Conservation (phyloP, 2,113 vertebrate species). For the Helogale parvula region DNA sequence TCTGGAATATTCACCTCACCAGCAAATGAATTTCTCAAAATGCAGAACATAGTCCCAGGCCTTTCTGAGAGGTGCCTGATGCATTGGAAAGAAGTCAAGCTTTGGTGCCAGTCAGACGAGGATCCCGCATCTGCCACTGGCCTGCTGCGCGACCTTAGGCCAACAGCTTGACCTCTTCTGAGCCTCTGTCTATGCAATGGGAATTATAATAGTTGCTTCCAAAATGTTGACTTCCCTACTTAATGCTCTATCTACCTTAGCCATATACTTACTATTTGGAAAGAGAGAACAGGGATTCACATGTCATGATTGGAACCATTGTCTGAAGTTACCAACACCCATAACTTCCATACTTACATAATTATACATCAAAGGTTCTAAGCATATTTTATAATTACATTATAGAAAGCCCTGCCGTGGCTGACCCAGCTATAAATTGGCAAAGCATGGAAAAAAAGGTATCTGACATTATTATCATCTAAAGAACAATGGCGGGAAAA, state of each 20-base stretch:
- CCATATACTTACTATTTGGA: constrained; percentile 11
- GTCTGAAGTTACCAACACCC: constrained; percentile 4
- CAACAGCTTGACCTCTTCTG: background rate
- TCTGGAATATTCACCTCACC: background rate
- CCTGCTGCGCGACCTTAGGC: background rate
- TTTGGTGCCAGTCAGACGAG: background rate
- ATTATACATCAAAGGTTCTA: background rate
- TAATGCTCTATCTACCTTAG: background rate
- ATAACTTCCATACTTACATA: background rate
- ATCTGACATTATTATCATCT: background rate
- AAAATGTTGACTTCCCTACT: background rate
- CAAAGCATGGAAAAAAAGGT: background rate
- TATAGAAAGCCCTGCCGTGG: background rate
- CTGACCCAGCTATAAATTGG: background rate
- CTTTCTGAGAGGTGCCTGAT: background rate
- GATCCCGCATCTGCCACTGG: background rate
- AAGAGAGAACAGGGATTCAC: background rate
- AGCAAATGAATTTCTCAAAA: constrained; percentile 29
- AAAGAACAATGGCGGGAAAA: constrained; percentile 30
- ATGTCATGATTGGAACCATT: background rate
- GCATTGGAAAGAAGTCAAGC: background rate
- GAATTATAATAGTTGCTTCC: background rate
- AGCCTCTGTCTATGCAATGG: background rate
- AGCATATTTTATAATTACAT: constrained; percentile 38
- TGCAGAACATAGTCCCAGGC: background rate